Conservation (phyloP, 1,140 invertebrate genomes). For the Heliconius melpomene region DNA sequence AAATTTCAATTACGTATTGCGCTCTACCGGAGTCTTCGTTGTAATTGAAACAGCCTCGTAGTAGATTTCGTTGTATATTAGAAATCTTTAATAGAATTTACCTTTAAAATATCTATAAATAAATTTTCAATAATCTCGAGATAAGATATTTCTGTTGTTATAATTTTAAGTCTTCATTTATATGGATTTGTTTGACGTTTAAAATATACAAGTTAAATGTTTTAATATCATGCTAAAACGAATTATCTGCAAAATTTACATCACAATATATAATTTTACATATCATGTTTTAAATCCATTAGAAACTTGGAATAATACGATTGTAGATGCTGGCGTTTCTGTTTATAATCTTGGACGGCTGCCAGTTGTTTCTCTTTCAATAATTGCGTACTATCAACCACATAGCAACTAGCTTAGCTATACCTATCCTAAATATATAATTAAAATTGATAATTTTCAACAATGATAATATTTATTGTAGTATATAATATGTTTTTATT, state of each 20-base stretch:
- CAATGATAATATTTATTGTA: neutral
- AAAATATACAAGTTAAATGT: no score
- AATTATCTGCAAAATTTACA: neutral
- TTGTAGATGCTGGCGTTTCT: constrained; percentile 37
- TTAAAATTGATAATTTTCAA: neutral
- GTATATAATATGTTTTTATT: no score
- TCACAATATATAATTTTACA: neutral
- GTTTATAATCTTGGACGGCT: constrained; percentile 50
- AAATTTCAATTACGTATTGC: neutral
- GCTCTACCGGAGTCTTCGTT: neutral
- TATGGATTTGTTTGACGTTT: no score
- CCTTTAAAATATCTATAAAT: neutral
- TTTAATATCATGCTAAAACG: neutral
- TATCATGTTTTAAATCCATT: constrained; percentile 11
- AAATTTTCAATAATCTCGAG: neutral
- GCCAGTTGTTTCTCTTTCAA: constrained; percentile 41
- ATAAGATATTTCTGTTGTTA: no score
- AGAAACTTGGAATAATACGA: constrained; percentile 30
- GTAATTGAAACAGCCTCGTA: neutral
- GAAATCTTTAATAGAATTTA: neutral
- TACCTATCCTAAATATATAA: neutral
- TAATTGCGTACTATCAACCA: constrained; percentile 36
- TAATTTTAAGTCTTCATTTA: no score
- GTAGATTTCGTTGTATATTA: neutral
- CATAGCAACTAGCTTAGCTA: constrained; percentile 35